phyloP scores from a whole-genome alignment of 1,140 invertebrate genomes.

The Meloidogyne exigua region DNA sequence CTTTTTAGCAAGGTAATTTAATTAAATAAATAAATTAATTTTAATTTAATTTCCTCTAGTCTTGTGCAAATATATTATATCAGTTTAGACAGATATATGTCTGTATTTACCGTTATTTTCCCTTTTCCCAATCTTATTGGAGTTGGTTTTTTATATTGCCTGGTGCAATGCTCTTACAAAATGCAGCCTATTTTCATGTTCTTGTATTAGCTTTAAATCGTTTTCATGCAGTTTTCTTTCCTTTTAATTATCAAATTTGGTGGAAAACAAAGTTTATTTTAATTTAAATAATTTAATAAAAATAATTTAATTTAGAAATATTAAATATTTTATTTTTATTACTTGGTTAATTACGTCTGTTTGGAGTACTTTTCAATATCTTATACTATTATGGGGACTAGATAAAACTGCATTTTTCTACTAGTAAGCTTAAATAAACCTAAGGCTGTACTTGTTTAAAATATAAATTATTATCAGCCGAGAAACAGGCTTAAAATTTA shows the following conservation, averaged over 20 bases:
- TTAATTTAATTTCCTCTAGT: not conserved
- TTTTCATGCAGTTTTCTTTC: not conserved
- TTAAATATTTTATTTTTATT: too few species aligned
- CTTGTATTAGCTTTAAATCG: not conserved
- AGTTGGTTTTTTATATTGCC: not conserved
- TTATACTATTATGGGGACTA: too few species aligned
- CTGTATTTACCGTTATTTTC: not conserved
- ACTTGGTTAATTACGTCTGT: too few species aligned
- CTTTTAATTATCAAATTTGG: not conserved
- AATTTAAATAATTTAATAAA: too few species aligned
- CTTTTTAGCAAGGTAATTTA: conserved; percentile 4
- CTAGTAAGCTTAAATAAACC: too few species aligned
- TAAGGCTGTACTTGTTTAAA: too few species aligned
- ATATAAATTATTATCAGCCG: too few species aligned
- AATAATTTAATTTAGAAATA: too few species aligned
- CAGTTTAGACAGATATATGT: not conserved
- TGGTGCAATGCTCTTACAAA: not conserved
- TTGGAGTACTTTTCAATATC: too few species aligned
- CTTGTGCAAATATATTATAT: not conserved
- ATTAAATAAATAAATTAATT: not conserved
- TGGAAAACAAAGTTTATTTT: not conserved
- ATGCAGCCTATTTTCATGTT: not conserved
- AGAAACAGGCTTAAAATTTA: too few species aligned
- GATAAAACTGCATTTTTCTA: too few species aligned
- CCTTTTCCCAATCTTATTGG: not conserved